Base-by-base conservation (phyloP, 2,797 vertebrate genomes). In the Loris lydekkerianus region DNA sequence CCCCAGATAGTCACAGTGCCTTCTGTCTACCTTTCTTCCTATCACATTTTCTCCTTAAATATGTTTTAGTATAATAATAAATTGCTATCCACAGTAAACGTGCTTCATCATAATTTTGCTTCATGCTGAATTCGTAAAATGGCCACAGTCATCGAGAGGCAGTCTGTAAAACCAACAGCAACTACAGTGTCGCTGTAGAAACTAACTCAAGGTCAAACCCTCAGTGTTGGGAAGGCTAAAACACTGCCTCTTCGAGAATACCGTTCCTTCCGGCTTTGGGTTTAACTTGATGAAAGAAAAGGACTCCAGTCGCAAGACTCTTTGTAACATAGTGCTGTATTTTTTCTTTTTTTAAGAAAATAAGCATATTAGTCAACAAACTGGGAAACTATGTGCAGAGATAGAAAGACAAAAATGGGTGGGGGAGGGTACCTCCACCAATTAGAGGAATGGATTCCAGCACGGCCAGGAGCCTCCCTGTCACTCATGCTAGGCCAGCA, bases 101-200 rank as follows among this genome's bases (percentile, higher is more conserved):
- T 56, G 70, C 73, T 67, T 95, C 60, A n/a, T 93, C 94, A 92
- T 96, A 96, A 97, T 97, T 96, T 92, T 65, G 3, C 31, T 89
- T 89, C 82, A 58, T 75, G 88, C 85, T 91, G 4, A 49, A 90
- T 76, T 81, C 5, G 5, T 89, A 75, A 90, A 89, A 70, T 5
- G 58, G 56, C 29, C 5, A 63, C 8, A 65, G 87, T 34, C 76
- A 9, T 2, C 10, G 86, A 90, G 81, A 85, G 80, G 67, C 31
- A 72, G 97, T 81, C 82, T 91, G 77, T 72, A 15, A 73, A 40
- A 73, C 15, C 4, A 29, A 43, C 75, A 23, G 21, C 96, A 85
- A 11, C 5, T 8, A 2, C 7, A 9, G 60, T 14, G 49, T 10
- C 73, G 65, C 76, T 17, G 10, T 23, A 4, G 56, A 82, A 82